phyloP scores from a whole-genome alignment of 2,888 invertebrate genomes.

The Megastigmus dorsalis region DNA sequence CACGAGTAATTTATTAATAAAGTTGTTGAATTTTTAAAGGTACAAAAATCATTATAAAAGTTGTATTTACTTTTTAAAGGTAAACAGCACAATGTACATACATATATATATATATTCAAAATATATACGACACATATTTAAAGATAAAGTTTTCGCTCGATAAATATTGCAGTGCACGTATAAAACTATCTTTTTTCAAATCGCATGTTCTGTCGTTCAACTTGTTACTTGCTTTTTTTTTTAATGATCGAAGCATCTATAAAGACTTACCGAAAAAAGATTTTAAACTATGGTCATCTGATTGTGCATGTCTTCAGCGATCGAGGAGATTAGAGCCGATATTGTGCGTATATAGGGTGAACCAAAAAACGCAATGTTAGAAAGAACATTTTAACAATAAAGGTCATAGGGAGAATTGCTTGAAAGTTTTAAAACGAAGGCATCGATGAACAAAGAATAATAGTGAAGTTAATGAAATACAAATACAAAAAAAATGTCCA shows the following conservation, averaged over 20 bases:
- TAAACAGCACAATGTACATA: not conserved
- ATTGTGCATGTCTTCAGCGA: constrained; percentile 9
- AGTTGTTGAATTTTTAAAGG: not conserved
- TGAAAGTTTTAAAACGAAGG: constrained; percentile 32
- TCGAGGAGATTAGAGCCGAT: constrained; percentile 12
- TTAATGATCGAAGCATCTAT: not conserved
- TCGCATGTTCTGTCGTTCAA: not conserved
- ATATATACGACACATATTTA: not conserved
- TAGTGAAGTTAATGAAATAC: constrained; percentile 4
- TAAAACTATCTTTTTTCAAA: too few species aligned
- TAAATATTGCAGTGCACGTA: not conserved
- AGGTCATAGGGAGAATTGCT: constrained; percentile 26
- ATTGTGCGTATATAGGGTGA: constrained; percentile 1
- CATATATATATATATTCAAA: too few species aligned
- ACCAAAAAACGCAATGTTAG: not conserved
- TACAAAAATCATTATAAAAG: constrained; percentile 5
- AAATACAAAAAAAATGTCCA: constrained; percentile 36
- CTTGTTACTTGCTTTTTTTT: not conserved
- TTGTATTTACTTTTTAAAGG: constrained; percentile 4
- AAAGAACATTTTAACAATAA: constrained; percentile 18
- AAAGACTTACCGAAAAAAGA: constrained; percentile 21
- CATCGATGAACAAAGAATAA: constrained; percentile 32
- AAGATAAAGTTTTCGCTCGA: not conserved
- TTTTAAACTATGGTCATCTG: not conserved
- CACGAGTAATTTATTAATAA: not conserved